These are phyloP conservation scores for Elysia crispata DNA, from an alignment of 2,888 invertebrate species.

Conservation along the genomic window DNA sequence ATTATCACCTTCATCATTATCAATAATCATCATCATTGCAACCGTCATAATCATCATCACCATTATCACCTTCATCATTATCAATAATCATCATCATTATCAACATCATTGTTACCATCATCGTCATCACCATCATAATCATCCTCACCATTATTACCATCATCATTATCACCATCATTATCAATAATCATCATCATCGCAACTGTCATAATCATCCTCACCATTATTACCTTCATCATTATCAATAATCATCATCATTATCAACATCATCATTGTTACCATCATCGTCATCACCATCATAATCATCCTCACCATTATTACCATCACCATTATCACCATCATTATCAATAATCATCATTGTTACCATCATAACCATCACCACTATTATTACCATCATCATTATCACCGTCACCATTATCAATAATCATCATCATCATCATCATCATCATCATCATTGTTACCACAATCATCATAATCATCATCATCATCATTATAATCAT, in stretches of 20 bases:
- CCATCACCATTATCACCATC: no score
- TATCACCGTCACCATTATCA: no score
- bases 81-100: constrained; percentile 9
- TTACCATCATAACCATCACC: no score
- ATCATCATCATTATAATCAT: no score
- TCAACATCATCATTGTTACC: constrained; percentile 27
- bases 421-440: no score
- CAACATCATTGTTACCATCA: no score
- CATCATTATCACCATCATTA: constrained; percentile 30
- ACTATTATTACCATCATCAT: no score
- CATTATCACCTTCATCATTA: constrained; percentile 25
- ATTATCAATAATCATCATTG: no score
- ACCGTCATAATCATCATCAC: constrained; percentile 22
- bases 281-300: constrained; percentile 20
- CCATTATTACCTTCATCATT: constrained; percentile 35
- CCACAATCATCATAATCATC: no score
- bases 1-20: constrained; percentile 33
- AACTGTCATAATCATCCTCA: no score
- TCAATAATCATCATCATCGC: constrained; percentile 27
- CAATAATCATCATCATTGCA: no score
- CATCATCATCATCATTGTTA: no score
- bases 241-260: constrained; percentile 18
- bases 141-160: constrained; percentile 16
- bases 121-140: constrained; percentile 31
- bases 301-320: constrained; percentile 7